These are phyloP conservation scores for Gymnopithys bicolor DNA, from an alignment of 2,797 vertebrate genomes.

Conservation along the genomic window DNA sequence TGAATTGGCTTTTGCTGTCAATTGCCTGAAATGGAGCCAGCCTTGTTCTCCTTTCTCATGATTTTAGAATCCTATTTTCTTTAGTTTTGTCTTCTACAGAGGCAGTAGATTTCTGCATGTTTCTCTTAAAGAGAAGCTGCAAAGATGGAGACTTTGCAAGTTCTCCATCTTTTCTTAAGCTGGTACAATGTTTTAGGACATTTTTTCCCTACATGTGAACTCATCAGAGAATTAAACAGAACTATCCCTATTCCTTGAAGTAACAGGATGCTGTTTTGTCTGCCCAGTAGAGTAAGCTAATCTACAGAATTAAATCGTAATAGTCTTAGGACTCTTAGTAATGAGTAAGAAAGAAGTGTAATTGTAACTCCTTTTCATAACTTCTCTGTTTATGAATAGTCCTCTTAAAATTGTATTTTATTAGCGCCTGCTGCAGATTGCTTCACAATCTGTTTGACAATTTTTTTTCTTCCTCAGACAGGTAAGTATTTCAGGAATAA, in stretches of 20 bases:
- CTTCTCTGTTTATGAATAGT: background rate
- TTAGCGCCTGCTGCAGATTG: background rate
- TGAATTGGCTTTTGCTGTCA: slow-evolving; percentile 5
- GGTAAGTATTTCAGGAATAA: background rate
- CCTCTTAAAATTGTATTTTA: background rate
- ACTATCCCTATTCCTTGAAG: background rate
- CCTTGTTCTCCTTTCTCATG: background rate
- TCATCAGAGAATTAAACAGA: background rate
- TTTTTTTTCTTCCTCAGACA: background rate
- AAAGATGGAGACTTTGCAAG: background rate
- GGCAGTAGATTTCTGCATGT: background rate
- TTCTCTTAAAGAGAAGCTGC: background rate
- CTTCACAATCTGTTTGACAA: background rate
- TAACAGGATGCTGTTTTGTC: background rate
- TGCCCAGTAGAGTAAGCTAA: background rate
- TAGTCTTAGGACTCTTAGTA: background rate
- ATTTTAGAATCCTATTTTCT: background rate
- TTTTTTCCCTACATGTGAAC: background rate
- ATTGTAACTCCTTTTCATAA: background rate
- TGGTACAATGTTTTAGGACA: background rate
- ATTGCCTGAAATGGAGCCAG: background rate
- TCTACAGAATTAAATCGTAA: background rate
- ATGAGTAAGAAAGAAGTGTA: background rate
- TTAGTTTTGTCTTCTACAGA: background rate
- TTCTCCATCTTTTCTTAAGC: background rate